Conservation (phyloP, 2,888 invertebrate species). For the Lomographa bimaculata region DNA sequence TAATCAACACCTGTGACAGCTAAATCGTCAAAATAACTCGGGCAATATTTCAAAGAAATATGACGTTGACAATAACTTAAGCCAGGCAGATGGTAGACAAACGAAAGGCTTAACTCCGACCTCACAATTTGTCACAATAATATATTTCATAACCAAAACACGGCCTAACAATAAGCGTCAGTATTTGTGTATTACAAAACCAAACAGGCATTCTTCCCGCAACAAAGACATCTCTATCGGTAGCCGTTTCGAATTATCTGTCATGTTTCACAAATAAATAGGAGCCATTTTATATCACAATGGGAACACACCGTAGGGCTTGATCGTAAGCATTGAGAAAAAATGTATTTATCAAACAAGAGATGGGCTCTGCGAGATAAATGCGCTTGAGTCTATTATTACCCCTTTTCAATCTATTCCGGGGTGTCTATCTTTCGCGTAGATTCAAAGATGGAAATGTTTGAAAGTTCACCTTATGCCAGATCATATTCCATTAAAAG, state of each 20-base stretch:
- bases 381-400: constrained; percentile 67
- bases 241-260: constrained; percentile 73
- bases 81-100: constrained; percentile 56
- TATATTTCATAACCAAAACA: constrained; percentile 78
- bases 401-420: constrained; percentile 68
- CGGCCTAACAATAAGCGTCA: constrained; percentile 57
- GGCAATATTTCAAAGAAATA: constrained; percentile 48
- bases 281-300: constrained; percentile 74
- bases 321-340: constrained; percentile 65
- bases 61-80: constrained; percentile 46
- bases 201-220: constrained; percentile 63
- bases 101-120: constrained; percentile 68
- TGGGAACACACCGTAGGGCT: constrained; percentile 59
- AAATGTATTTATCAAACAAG: constrained; percentile 75
- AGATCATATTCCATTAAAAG: constrained; percentile 2
- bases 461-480: constrained; percentile 8
- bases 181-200: constrained; percentile 67
- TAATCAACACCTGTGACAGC: constrained; percentile 25
- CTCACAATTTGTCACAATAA: constrained; percentile 79
- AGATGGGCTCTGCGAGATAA: constrained; percentile 74
- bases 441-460: constrained; percentile 29
- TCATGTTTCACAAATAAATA: constrained; percentile 79
- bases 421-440: constrained; percentile 34
- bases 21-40: constrained; percentile 40
- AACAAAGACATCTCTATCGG: constrained; percentile 78